Evolutionary conservation across 2,797 vertebrate species (phyloP).

Genomic region (Microcaecilia unicolor): DNA sequence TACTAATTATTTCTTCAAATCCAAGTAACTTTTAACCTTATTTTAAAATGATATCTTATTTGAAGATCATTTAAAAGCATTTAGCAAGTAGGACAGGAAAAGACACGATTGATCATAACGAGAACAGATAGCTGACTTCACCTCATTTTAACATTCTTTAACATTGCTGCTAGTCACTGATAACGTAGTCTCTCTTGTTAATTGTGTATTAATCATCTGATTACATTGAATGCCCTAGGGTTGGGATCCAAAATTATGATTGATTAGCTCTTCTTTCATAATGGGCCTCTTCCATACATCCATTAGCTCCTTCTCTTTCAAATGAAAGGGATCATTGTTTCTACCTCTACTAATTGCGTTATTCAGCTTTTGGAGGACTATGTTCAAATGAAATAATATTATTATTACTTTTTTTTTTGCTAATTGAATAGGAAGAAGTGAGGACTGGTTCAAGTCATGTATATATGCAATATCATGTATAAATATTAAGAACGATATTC

Average conservation of each 20-base stretch:
- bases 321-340: conserved; percentile 13
- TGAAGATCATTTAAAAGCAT: neutral
- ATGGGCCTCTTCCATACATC: conserved; percentile 1
- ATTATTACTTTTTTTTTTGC: conserved; percentile 35
- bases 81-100: neutral
- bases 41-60: neutral
- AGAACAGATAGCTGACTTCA: neutral
- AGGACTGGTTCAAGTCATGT: conserved; percentile 24
- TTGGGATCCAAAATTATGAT: conserved; percentile 2
- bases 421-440: conserved; percentile 37
- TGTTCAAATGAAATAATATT: conserved; percentile 19
- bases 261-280: conserved; percentile 4
- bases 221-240: neutral
- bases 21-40: neutral
- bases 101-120: neutral
- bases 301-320: conserved; percentile 5
- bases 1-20: too few relatives aligned
- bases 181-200: conserved; percentile 2
- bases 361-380: conserved; percentile 5
- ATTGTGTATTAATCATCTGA: conserved; percentile 18
- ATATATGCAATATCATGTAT: conserved; percentile 15
- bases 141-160: conserved; percentile 2
- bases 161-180: neutral
- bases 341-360: conserved; percentile 5
- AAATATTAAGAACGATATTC: too few relatives aligned